These are phyloP conservation scores for Lichenostomus cassidix DNA, from an alignment of 2,113 vertebrate genomes.

Conservation along the genomic window DNA sequence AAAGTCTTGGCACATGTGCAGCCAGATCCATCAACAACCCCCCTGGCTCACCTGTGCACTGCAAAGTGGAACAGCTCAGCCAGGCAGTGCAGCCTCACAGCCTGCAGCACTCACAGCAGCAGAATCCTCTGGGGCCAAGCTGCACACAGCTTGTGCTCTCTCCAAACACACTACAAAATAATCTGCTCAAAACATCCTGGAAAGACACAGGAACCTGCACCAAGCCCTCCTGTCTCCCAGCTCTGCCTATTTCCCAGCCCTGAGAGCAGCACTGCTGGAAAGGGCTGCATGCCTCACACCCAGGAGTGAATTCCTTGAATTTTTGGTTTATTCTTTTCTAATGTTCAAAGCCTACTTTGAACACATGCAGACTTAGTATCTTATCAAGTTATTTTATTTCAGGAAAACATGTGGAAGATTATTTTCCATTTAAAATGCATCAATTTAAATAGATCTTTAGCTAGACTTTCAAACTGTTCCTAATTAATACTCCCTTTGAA, in stretches of 20 bases:
- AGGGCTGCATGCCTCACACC: background rate
- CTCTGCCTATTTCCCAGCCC: background rate
- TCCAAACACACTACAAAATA: background rate
- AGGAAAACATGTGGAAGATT: background rate
- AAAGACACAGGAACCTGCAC: background rate
- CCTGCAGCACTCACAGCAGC: background rate
- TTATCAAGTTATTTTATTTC: background rate
- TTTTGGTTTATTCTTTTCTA: background rate
- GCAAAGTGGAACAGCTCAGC: background rate
- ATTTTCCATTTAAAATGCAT: constrained; percentile 16
- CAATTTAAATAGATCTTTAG: background rate
- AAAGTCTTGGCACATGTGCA: background rate
- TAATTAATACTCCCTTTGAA: constrained; percentile 41
- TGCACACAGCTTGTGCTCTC: background rate
- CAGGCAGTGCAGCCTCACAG: background rate
- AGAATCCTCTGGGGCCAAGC: background rate
- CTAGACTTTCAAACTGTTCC: background rate
- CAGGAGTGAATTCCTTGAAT: background rate
- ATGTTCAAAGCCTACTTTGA: background rate
- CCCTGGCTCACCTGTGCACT: background rate
- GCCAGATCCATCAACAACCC: background rate
- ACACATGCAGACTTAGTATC: background rate
- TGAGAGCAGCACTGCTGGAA: background rate
- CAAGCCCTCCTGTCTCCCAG: background rate
- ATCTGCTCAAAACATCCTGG: background rate